Conservation (phyloP, 2,888 invertebrate genomes). For the Diarsia dahlii region DNA sequence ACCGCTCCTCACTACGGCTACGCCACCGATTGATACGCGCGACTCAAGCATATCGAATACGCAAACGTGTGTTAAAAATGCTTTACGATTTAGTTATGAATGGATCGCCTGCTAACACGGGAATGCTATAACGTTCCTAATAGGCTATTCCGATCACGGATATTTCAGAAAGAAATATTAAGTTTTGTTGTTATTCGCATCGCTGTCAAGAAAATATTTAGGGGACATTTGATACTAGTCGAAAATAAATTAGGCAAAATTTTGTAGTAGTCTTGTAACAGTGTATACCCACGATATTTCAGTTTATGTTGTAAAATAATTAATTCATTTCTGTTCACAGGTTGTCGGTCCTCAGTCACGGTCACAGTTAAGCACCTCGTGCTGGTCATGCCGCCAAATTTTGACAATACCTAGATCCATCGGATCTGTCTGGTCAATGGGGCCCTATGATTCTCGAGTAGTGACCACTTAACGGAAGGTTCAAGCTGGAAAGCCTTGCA, state of each 20-base stretch:
- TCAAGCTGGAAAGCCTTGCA: no score
- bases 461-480: no score
- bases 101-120: slow-evolving; percentile 34
- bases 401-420: no score
- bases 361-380: no score
- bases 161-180: slow-evolving; percentile 44
- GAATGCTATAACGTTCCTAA: slow-evolving; percentile 35
- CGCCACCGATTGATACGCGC: slow-evolving; percentile 24
- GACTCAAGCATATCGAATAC: slow-evolving; percentile 44
- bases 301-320: no score
- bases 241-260: slow-evolving; percentile 13
- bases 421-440: no score
- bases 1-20: slow-evolving; percentile 29
- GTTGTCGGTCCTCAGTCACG: no score
- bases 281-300: not conserved
- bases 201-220: slow-evolving; percentile 9
- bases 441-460: no score
- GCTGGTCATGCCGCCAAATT: no score
- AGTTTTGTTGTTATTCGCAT: slow-evolving; percentile 34
- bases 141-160: slow-evolving; percentile 45
- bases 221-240: not conserved
- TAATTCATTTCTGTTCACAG: no score
- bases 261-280: not conserved
- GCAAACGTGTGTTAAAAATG: slow-evolving; percentile 54
- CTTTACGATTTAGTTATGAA: slow-evolving; percentile 53